phyloP scores from a whole-genome alignment of 2,888 invertebrate species.

The Ferrisia virgata region DNA sequence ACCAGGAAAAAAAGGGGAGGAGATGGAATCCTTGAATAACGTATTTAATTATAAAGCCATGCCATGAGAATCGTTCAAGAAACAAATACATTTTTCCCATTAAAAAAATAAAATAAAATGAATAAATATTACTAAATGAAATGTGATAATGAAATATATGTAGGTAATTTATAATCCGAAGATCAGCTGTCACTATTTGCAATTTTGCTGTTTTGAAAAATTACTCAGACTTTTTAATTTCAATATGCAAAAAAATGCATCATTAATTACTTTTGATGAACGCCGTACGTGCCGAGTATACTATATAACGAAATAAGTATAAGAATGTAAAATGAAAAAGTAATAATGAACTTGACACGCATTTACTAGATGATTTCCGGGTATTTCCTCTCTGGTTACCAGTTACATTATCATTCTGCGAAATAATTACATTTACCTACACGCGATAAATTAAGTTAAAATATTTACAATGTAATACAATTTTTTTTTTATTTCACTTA shows the following conservation, averaged over 20 bases:
- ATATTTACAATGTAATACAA: not conserved
- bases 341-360: not conserved
- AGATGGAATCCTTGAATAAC: no score
- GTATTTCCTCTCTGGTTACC: not conserved
- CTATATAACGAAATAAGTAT: no score
- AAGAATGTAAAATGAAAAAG: not conserved
- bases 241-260: not conserved
- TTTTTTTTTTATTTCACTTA: no score
- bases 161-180: no score
- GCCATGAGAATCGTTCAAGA: not conserved
- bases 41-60: not conserved
- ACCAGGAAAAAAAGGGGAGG: no score
- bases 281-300: no score
- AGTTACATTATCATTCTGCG: not conserved
- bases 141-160: not conserved
- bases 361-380: not conserved
- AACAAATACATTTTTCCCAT: not conserved
- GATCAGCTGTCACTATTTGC: not conserved
- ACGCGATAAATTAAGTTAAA: not conserved
- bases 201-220: not conserved
- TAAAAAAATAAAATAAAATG: not conserved
- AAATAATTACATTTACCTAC: not conserved
- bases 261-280: not conserved
- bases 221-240: not conserved
- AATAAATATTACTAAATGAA: not conserved